Base-by-base conservation (phyloP, 2,113 vertebrate species). In the Patagioenas fasciata region DNA sequence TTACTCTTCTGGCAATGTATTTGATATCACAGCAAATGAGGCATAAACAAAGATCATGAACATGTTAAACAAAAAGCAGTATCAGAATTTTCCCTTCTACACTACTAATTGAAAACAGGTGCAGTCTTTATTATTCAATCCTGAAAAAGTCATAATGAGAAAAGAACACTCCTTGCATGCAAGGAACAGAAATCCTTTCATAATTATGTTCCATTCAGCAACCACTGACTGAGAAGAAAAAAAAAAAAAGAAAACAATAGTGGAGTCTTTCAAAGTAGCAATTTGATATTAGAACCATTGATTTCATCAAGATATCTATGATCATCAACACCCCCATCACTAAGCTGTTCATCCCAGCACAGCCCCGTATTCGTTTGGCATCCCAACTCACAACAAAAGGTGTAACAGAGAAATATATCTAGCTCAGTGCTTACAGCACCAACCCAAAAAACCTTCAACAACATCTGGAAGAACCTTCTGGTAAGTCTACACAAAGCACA, bases 161-260 rank as follows among this genome's bases (percentile, higher is more conserved):
- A 98, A 98, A 96, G 97, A 97, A 98, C 97, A 97, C 97, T 98
- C 97, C 97, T 97, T 97, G 97, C 97, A 98, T 96, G 96, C 94
- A 32, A 97, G 97, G 96, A 97, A 97, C 94, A 98, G 97, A 97
- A 98, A 97, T 98, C 98, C 95, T 98, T 98, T 98, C 98, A 98
- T 98, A 98, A 98, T 98, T 98, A 98, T 84, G 95, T 89, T 95
- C 95, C 96, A 98, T 98, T 98, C 98, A 98, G 97, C 98, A 98
- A 97, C 91, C 94, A 98, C 95, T 96, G 97, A 97, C 96, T 97
- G 73, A 88, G 88, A 97, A 89, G 95, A 53, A 96, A 97, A 94
- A 97, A 94, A 97, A 89, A 82, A 69, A 91, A 96, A 90, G 97
- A 97, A 93, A 96, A 98, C 97, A 98, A 97, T 97, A 96, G 93